These are phyloP conservation scores for Papilio aristodemus DNA, from an alignment of 1,140 invertebrate species.

Conservation along the genomic window DNA sequence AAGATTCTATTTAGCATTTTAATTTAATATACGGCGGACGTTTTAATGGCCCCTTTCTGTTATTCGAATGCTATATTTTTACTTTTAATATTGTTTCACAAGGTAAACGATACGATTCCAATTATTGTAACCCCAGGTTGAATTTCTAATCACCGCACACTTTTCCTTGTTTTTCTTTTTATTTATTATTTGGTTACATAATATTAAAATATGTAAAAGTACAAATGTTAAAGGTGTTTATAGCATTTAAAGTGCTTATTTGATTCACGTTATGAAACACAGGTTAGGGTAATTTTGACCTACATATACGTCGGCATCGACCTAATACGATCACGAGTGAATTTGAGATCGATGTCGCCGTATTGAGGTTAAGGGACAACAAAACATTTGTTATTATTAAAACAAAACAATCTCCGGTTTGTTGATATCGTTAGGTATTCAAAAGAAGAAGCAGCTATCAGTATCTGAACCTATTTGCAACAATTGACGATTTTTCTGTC, in stretches of 20 bases:
- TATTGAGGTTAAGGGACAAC: conserved; percentile 4
- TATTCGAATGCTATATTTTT: neutral
- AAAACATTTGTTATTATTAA: neutral
- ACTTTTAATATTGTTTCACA: neutral
- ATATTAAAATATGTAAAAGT: neutral
- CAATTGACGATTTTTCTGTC: no score
- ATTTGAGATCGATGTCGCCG: neutral
- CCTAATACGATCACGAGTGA: neutral
- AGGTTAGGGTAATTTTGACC: conserved; percentile 14
- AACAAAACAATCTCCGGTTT: neutral
- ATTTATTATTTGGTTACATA: neutral
- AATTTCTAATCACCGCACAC: neutral
- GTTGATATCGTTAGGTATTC: neutral
- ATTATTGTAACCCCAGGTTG: neutral
- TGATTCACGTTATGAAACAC: neutral
- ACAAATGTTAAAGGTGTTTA: no score
- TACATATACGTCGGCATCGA: neutral
- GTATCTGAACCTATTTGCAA: no score
- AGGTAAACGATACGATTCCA: neutral
- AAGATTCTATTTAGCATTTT: neutral
- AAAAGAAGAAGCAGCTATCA: neutral
- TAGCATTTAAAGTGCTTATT: no score
- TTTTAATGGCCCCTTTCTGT: neutral
- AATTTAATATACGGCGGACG: neutral
- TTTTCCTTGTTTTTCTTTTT: neutral